Conservation (phyloP, 1,140 invertebrate species). For the Trichoplusia ni region DNA sequence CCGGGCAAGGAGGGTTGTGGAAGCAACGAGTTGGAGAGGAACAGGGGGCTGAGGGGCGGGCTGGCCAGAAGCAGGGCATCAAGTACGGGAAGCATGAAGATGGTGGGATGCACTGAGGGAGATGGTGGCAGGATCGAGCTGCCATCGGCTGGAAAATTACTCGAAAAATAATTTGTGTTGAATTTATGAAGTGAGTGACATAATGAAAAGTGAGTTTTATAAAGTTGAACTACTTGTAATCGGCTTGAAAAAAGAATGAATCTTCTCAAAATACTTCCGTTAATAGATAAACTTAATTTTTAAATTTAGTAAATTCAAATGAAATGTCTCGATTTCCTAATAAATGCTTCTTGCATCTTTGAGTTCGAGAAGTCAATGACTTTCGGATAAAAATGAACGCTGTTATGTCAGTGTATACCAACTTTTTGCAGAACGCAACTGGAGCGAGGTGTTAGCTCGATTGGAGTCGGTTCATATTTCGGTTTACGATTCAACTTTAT, state of each 20-base stretch:
- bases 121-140: constrained; percentile 61
- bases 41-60: constrained; percentile 63
- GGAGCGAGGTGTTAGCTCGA: constrained; percentile 61
- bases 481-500: constrained; percentile 54
- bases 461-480: constrained; percentile 48
- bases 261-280: not conserved
- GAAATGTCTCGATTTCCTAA: too few species aligned
- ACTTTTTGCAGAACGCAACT: constrained; percentile 63
- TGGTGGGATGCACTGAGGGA: constrained; percentile 60
- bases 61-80: constrained; percentile 72
- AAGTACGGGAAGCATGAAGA: constrained; percentile 66
- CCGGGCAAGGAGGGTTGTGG: constrained; percentile 66
- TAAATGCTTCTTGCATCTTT: too few species aligned
- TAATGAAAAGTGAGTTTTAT: too few species aligned
- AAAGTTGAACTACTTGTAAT: too few species aligned
- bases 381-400: too few species aligned
- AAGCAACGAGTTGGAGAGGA: constrained; percentile 60
- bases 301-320: too few species aligned
- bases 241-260: constrained; percentile 5
- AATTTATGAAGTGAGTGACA: too few species aligned
- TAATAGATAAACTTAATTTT: too few species aligned
- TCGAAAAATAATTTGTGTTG: too few species aligned
- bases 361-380: too few species aligned
- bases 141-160: constrained; percentile 55
- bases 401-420: constrained; percentile 24